A percentile compares a stretch with the other conserved stretches of the same genome.
These are phyloP conservation scores for Drosophila pseudoananassae DNA, from an alignment of 1,140 invertebrate genomes.

Conservation along the genomic window DNA sequence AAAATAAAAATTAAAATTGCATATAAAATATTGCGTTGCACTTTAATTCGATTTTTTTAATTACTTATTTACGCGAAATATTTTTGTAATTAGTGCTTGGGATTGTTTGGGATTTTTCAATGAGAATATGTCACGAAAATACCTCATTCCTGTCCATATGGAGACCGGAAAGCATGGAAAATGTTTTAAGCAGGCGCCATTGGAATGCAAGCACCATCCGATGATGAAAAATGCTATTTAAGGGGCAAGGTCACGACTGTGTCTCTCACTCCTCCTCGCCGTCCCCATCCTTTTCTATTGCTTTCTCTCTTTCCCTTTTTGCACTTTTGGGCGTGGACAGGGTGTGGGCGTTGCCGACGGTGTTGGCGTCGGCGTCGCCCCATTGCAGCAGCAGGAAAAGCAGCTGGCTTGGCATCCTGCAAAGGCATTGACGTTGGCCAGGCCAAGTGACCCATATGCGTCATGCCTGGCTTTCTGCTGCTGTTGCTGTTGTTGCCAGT, in stretches of 20 bases:
- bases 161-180: conserved; percentile 17
- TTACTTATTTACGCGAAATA: conserved; percentile 11
- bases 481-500: conserved; percentile 9
- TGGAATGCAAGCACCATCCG: conserved; percentile 18
- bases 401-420: conserved; percentile 28
- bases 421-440: conserved; percentile 36
- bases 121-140: conserved; percentile 22
- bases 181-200: conserved; percentile 38
- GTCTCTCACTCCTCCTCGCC: background rate
- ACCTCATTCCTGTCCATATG: conserved; percentile 32
- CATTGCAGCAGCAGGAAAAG: conserved; percentile 17
- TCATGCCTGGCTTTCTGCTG: conserved; percentile 4
- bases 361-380: background rate
- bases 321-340: conserved; percentile 8
- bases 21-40: conserved; percentile 40
- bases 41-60: conserved; percentile 30
- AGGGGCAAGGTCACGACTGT: conserved; percentile 51
- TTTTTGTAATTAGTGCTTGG: conserved; percentile 16
- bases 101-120: conserved; percentile 8
- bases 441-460: conserved; percentile 49
- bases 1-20: background rate
- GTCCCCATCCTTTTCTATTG: background rate
- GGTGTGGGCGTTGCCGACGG: conserved; percentile 1
- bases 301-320: background rate
- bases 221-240: conserved; percentile 36